These are phyloP conservation scores for Haliclystus octoradiatus DNA, from an alignment of 30 jellyfish, hydroid and myxozoan genomes.

Conservation along the genomic window DNA sequence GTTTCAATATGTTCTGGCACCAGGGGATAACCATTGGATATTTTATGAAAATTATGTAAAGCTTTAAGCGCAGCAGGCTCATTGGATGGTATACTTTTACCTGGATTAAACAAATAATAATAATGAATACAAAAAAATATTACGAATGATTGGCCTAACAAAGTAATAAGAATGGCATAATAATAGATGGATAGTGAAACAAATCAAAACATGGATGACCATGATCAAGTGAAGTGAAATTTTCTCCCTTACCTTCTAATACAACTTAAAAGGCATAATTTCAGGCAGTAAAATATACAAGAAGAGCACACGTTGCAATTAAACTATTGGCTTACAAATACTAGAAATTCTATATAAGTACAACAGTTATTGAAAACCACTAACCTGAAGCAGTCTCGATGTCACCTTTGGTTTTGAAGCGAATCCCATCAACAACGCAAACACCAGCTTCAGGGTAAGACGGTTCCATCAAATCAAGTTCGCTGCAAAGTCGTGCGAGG, in stretches of 20 bases:
- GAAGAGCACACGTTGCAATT: no score
- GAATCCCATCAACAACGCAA: constrained; percentile 26
- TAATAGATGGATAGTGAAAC: not conserved
- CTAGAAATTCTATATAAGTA: no score
- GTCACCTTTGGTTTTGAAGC: constrained; percentile 5
- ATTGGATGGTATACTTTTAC: constrained; percentile 16
- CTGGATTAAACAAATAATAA: constrained; percentile 1
- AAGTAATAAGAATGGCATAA: not conserved
- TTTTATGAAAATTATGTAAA: constrained; percentile 18
- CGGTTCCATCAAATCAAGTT: constrained; percentile 27
- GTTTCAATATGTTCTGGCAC: constrained; percentile 97
- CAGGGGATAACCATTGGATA: constrained; percentile 40
- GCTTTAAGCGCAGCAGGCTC: constrained; percentile 73
- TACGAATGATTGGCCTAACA: not conserved
- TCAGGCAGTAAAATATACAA: no score
- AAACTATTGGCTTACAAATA: no score
- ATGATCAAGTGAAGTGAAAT: no score
- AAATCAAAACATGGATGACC: no score
- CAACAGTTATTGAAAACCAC: no score
- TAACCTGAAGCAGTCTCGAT: constrained; percentile 31
- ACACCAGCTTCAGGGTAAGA: constrained; percentile 6
- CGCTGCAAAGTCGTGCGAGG: constrained; percentile 16
- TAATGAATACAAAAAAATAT: not conserved
- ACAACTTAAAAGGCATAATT: no score
- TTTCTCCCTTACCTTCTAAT: no score